A percentile compares a stretch with the other conserved stretches of the same genome.
These are phyloP conservation scores for Noctua janthe DNA, from an alignment of 2,888 invertebrate species.

Conservation along the genomic window DNA sequence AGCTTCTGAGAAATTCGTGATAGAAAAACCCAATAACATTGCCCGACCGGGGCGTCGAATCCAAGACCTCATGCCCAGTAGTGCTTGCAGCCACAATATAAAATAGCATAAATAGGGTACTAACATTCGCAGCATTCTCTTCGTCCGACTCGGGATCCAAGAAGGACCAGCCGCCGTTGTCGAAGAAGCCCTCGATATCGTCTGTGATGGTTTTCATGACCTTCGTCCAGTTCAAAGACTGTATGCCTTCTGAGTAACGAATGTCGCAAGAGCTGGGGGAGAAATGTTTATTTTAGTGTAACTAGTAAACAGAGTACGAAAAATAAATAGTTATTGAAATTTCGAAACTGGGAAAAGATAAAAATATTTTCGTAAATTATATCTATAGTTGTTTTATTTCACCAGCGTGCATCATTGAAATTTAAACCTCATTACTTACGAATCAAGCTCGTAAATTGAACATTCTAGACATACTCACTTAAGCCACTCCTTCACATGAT, in stretches of 20 bases:
- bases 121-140: conserved; percentile 87
- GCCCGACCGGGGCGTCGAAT: too few relatives aligned
- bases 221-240: conserved; percentile 99
- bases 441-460: not conserved
- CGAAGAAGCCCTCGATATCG: conserved; percentile 99
- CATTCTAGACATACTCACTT: conserved; percentile 92
- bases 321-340: not conserved
- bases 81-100: not conserved
- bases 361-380: too few relatives aligned
- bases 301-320: not conserved
- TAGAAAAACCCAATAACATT: too few relatives aligned
- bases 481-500: conserved; percentile 99
- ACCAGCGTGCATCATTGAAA: not conserved
- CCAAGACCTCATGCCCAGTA: too few relatives aligned
- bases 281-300: not conserved
- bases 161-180: conserved; percentile 99
- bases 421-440: not conserved
- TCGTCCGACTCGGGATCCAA: conserved; percentile 98
- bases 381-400: too few relatives aligned
- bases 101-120: conserved; percentile 24
- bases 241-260: conserved; percentile 99
- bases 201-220: conserved; percentile 99
- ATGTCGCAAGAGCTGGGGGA: conserved; percentile 97
- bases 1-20: too few relatives aligned
- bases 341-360: not conserved